phyloP scores from a whole-genome alignment of 2,888 invertebrate species.

The Emmelina monodactyla region DNA sequence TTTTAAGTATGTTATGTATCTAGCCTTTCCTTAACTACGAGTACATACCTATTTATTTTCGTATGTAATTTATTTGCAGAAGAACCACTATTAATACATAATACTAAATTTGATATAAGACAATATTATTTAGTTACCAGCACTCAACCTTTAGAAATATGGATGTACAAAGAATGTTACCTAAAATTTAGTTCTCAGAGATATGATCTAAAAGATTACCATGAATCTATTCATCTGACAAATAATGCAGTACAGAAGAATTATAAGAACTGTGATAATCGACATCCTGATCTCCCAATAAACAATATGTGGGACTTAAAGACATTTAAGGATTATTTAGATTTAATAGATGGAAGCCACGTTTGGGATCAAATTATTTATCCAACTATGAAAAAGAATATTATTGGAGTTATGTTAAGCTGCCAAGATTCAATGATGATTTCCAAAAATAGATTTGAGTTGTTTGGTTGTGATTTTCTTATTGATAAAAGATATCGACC shows the following conservation, averaged over 20 bases:
- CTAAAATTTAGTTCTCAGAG: constrained; percentile 86
- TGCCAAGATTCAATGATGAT: constrained; percentile 76
- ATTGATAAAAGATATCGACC: constrained; percentile 84
- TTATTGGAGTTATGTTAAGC: constrained; percentile 81
- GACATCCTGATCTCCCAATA: constrained; percentile 71
- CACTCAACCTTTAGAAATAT: constrained; percentile 79
- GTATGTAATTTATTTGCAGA: constrained; percentile 58
- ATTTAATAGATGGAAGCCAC: constrained; percentile 60
- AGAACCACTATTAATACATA: constrained; percentile 80
- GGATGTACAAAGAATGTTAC: constrained; percentile 88
- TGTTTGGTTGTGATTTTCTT: constrained; percentile 94
- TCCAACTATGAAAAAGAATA: constrained; percentile 84
- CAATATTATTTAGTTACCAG: constrained; percentile 88
- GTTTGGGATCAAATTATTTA: constrained; percentile 80
- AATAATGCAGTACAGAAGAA: constrained; percentile 87
- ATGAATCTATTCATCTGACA: constrained; percentile 86
- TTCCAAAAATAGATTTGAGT: constrained; percentile 81
- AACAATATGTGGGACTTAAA: constrained; percentile 88
- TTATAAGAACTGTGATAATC: constrained; percentile 62
- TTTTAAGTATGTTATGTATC: not conserved
- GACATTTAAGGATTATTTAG: constrained; percentile 72
- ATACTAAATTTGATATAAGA: constrained; percentile 90
- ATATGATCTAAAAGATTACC: constrained; percentile 78
- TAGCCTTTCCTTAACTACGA: not conserved
- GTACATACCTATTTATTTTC: constrained; percentile 1